These are phyloP conservation scores for Ispidina picta DNA, from an alignment of 2,797 vertebrate genomes.

Conservation along the genomic window DNA sequence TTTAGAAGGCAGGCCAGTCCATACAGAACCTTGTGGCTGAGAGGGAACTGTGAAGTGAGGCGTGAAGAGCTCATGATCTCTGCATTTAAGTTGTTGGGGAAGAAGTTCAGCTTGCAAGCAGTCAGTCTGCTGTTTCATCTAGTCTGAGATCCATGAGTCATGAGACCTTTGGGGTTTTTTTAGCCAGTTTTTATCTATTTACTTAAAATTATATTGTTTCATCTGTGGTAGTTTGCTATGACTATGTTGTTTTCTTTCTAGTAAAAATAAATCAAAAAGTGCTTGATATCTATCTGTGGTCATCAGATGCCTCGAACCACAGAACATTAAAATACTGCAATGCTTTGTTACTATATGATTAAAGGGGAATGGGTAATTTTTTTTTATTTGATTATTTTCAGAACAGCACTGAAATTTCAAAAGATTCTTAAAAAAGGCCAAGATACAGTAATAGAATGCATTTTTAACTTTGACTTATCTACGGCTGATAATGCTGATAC, in stretches of 20 bases:
- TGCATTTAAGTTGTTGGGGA: not conserved
- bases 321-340: not conserved
- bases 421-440: not conserved
- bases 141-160: not conserved
- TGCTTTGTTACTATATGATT: not conserved
- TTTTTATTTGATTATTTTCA: not conserved
- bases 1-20: no score
- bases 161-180: not conserved
- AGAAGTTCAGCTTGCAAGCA: not conserved
- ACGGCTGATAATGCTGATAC: not conserved
- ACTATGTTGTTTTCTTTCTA: not conserved
- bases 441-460: not conserved
- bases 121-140: not conserved
- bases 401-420: not conserved
- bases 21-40: not conserved
- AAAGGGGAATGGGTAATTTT: not conserved
- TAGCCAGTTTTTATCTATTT: not conserved
- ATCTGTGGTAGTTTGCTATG: not conserved
- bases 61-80: not conserved
- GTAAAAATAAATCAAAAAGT: not conserved
- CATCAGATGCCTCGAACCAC: not conserved
- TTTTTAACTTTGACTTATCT: not conserved
- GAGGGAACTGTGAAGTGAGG: not conserved
- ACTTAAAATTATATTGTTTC: not conserved
- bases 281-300: not conserved